These are phyloP conservation scores for Triplophysa dalaica DNA, from an alignment of 2,113 vertebrate species.

Conservation along the genomic window DNA sequence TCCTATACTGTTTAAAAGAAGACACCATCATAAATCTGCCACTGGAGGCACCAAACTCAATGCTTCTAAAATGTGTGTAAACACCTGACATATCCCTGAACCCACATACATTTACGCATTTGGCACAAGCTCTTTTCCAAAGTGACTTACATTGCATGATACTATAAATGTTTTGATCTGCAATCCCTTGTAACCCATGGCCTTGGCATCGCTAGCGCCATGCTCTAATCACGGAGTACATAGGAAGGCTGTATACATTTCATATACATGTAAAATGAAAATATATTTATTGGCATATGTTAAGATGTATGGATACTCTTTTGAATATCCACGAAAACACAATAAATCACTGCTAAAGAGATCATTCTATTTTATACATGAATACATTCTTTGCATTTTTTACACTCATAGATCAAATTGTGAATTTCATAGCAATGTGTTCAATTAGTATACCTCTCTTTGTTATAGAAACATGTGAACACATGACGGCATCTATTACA, in stretches of 20 bases:
- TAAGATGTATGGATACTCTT: background rate
- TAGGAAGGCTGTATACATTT: no score
- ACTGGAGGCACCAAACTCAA: slow-evolving; percentile 57
- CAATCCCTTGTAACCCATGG: no score
- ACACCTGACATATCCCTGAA: slow-evolving; percentile 20
- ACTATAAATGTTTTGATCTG: no score
- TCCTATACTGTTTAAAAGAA: slow-evolving; percentile 20
- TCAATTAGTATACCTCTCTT: background rate
- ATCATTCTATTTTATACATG: background rate
- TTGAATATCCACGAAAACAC: background rate
- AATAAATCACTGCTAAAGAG: background rate
- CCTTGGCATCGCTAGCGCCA: no score
- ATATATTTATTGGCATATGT: background rate
- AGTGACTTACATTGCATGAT: no score
- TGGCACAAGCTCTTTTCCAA: no score
- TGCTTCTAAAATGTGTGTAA: slow-evolving; percentile 41
- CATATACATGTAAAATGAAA: background rate
- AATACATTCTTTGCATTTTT: background rate
- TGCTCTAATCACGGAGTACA: no score
- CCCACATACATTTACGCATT: background rate
- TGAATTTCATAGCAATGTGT: background rate
- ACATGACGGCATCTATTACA: background rate
- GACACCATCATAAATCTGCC: slow-evolving; percentile 56
- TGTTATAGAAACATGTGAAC: background rate
- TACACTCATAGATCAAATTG: background rate